Percentiles rank a stretch among this genome's conserved stretches.
Evolutionary conservation across 2,888 invertebrate species (phyloP).

Genomic region (Merodon equestris): DNA sequence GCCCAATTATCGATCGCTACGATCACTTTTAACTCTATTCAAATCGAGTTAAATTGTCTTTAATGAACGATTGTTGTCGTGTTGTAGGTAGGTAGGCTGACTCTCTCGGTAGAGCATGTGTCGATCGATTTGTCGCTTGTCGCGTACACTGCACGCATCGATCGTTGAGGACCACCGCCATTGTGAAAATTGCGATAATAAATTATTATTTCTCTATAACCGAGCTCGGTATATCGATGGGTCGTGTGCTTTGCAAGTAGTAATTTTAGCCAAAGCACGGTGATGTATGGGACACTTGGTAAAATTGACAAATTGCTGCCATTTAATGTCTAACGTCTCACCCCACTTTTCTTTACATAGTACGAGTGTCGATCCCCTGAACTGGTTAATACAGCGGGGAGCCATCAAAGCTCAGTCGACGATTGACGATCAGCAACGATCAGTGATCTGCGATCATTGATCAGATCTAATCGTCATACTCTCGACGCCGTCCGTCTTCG

Average conservation of each 20-base stretch:
- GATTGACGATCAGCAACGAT: slow-evolving; percentile 46
- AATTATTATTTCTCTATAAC: slow-evolving; percentile 66
- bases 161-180: slow-evolving; percentile 61
- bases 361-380: slow-evolving; percentile 11
- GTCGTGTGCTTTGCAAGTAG: slow-evolving; percentile 15
- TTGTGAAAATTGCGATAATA: slow-evolving; percentile 55
- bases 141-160: slow-evolving; percentile 64
- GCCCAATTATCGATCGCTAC: slow-evolving; percentile 63
- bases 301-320: slow-evolving; percentile 67
- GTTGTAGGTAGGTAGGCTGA: not conserved
- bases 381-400: slow-evolving; percentile 43
- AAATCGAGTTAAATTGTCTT: slow-evolving; percentile 69
- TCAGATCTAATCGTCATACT: slow-evolving; percentile 51
- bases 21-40: slow-evolving; percentile 50
- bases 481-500: slow-evolving; percentile 11
- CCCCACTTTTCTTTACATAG: slow-evolving; percentile 24
- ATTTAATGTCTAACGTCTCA: slow-evolving; percentile 63
- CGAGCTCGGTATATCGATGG: slow-evolving; percentile 51
- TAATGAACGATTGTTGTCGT: slow-evolving; percentile 64
- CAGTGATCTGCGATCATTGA: slow-evolving; percentile 60
- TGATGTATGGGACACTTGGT: slow-evolving; percentile 64
- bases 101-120: slow-evolving; percentile 48
- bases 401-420: slow-evolving; percentile 56
- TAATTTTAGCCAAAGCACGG: slow-evolving; percentile 53
- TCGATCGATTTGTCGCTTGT: slow-evolving; percentile 67